A percentile compares a stretch with the other conserved stretches of the same genome.
phyloP scores from a whole-genome alignment of 2,113 vertebrate species.

The Prochilodus magdalenae region DNA sequence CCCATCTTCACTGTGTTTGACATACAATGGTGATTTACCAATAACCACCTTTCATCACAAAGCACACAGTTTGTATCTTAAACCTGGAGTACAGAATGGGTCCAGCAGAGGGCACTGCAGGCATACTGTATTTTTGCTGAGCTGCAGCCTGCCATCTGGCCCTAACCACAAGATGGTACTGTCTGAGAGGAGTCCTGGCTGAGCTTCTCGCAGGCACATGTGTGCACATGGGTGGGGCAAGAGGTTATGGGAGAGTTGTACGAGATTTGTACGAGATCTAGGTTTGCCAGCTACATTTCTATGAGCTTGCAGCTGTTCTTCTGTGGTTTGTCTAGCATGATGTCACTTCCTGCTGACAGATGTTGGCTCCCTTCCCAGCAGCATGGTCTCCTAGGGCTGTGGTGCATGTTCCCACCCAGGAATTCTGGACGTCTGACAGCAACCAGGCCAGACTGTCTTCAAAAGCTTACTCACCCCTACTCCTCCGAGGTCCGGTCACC shows the following conservation, averaged over 20 bases:
- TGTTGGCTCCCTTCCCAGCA: conserved; percentile 71
- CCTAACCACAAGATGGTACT: conserved; percentile 27
- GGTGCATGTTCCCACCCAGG: conserved; percentile 79
- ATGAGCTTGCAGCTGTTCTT: conserved; percentile 50
- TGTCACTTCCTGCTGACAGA: conserved; percentile 72
- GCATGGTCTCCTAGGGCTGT: conserved; percentile 71
- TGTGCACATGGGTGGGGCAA: conserved; percentile 11
- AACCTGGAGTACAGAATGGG: not conserved
- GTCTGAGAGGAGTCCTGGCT: not conserved
- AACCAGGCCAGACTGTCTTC: conserved; percentile 74
- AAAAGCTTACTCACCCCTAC: conserved; percentile 66
- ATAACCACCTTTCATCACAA: too few relatives aligned
- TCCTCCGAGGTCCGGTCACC: conserved; percentile 61
- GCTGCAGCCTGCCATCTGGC: not conserved
- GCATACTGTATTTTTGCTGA: not conserved
- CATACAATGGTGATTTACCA: too few relatives aligned
- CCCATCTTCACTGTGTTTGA: too few relatives aligned
- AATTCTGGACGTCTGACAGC: conserved; percentile 79
- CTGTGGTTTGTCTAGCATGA: conserved; percentile 64
- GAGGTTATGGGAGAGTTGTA: not conserved
- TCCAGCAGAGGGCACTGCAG: not conserved
- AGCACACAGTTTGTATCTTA: too few relatives aligned
- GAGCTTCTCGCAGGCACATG: not conserved
- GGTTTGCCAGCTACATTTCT: not conserved
- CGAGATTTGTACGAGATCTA: not conserved